phyloP scores from a whole-genome alignment of 2,797 vertebrate species.

The Atherinosoma microstoma region DNA sequence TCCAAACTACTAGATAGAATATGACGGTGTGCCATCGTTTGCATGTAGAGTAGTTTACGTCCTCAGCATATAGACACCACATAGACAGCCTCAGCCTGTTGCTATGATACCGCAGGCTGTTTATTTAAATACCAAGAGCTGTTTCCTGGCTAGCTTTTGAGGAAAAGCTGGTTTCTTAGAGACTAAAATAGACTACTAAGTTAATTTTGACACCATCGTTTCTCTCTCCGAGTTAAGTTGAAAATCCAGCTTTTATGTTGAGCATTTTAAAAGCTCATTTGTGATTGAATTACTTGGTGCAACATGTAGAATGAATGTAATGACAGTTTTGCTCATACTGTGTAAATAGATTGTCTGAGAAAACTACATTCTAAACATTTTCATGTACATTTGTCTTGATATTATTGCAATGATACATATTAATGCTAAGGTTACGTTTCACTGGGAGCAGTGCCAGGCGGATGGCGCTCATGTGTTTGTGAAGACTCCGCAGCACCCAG shows the following conservation, averaged over 20 bases:
- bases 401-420: too few species aligned
- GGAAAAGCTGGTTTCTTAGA: neutral
- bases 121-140: neutral
- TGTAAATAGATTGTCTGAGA: conserved; percentile 11
- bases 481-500: too few species aligned
- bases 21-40: too few species aligned
- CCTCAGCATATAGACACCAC: too few species aligned
- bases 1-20: too few species aligned
- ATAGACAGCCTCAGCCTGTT: too few species aligned
- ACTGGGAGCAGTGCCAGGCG: too few species aligned
- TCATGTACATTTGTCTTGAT: too few species aligned
- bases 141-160: neutral
- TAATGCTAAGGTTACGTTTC: too few species aligned
- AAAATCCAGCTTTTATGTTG: conserved; percentile 21
- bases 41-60: too few species aligned
- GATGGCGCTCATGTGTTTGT: too few species aligned
- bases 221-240: neutral
- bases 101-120: neutral
- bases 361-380: too few species aligned
- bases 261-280: conserved; percentile 6
- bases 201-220: neutral
- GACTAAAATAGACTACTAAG: neutral
- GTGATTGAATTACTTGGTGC: conserved; percentile 1
- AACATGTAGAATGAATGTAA: conserved; percentile 38
- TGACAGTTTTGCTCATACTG: conserved; percentile 24